Percentiles rank a stretch among this genome's conserved stretches.
These are phyloP conservation scores for Pseudomyrmex dendroicus DNA, from an alignment of 1,140 invertebrate species.

Conservation along the genomic window DNA sequence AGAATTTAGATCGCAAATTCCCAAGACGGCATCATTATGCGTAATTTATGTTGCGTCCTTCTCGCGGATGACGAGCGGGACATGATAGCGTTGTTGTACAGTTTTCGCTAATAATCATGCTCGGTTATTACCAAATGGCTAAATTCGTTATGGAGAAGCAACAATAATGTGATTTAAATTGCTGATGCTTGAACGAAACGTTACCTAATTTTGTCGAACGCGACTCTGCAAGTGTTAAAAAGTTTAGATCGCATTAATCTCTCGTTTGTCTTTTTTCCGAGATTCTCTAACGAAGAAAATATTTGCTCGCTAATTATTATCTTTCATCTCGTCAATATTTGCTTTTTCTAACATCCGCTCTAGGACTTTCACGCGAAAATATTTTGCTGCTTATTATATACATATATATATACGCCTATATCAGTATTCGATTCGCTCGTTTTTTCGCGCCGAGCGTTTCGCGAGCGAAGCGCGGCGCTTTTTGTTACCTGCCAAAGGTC, in stretches of 20 bases:
- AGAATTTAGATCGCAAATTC: slow-evolving; percentile 45
- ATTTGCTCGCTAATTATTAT: background rate
- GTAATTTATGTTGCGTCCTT: slow-evolving; percentile 58
- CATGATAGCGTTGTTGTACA: slow-evolving; percentile 33
- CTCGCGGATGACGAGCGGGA: slow-evolving; percentile 38
- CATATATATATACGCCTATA: background rate
- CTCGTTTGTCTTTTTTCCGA: too few relatives aligned
- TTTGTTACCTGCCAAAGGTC: slow-evolving; percentile 57
- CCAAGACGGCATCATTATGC: slow-evolving; percentile 44
- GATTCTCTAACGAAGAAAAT: too few relatives aligned
- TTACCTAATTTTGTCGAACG: background rate
- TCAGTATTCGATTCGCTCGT: background rate
- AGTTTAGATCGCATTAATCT: too few relatives aligned
- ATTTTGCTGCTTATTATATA: background rate
- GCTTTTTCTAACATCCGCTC: background rate
- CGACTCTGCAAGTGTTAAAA: background rate
- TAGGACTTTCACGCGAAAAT: background rate
- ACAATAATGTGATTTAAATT: slow-evolving; percentile 60
- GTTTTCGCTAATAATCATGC: slow-evolving; percentile 45
- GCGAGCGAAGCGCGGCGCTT: slow-evolving; percentile 3
- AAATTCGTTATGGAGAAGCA: slow-evolving; percentile 38
- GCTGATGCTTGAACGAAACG: slow-evolving; percentile 22
- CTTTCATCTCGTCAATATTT: slow-evolving; percentile 7
- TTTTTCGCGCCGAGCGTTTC: background rate
- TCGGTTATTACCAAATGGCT: slow-evolving; percentile 38